These are phyloP conservation scores for Mionectes olivaceus DNA, from an alignment of 2,797 vertebrate genomes.

Conservation along the genomic window DNA sequence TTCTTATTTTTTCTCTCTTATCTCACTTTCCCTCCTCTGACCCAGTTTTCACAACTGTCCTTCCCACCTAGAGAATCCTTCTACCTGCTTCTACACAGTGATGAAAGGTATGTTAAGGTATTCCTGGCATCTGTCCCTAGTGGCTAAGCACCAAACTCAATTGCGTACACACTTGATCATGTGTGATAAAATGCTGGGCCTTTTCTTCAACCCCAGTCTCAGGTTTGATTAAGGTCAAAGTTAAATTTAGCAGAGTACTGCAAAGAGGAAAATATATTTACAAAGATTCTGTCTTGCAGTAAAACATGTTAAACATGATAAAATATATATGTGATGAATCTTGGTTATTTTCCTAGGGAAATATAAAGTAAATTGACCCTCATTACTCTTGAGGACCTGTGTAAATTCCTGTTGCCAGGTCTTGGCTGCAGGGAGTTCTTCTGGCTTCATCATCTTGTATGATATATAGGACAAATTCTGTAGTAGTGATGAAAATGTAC, in stretches of 20 bases:
- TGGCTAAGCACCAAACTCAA: not conserved
- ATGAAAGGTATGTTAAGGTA: not conserved
- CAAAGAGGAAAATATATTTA: not conserved
- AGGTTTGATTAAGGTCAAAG: conserved; percentile 23
- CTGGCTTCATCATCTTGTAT: not conserved
- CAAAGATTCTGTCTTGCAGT: not conserved
- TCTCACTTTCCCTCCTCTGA: not conserved
- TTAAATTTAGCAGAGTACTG: not conserved
- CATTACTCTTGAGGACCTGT: not conserved
- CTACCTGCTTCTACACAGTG: not conserved
- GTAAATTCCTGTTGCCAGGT: not conserved
- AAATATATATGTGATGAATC: not conserved
- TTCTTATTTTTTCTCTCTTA: not conserved
- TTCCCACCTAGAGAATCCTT: not conserved
- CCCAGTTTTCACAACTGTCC: not conserved
- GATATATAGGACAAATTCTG: not conserved
- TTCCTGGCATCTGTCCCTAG: not conserved
- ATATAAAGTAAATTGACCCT: not conserved
- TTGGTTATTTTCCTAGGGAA: conserved; percentile 1
- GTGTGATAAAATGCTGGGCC: not conserved
- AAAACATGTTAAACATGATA: not conserved
- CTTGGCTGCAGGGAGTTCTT: not conserved
- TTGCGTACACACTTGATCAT: not conserved
- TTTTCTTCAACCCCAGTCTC: not conserved
- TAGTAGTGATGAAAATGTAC: not conserved